Evolutionary conservation across 2,797 vertebrate species (phyloP).

Genomic region (Aplochiton taeniatus): DNA sequence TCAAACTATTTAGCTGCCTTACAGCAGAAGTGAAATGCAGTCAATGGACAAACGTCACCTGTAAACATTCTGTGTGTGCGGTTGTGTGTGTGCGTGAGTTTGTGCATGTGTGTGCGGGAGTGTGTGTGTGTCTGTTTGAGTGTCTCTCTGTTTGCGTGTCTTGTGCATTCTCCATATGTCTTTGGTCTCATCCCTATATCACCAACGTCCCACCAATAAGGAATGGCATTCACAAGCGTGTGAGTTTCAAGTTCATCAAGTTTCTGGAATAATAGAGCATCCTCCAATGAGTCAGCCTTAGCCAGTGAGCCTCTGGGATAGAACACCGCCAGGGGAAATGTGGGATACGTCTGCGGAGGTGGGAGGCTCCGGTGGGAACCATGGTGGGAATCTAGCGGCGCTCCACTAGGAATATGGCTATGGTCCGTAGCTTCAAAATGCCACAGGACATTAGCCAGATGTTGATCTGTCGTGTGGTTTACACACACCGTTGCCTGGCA

Average conservation of each 20-base stretch:
- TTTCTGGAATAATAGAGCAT: slow-evolving; percentile 11
- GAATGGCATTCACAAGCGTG: too few species aligned
- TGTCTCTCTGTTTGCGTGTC: too few species aligned
- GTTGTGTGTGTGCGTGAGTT: not conserved
- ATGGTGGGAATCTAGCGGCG: slow-evolving; percentile 39
- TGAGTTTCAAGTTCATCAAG: too few species aligned
- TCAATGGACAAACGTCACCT: too few species aligned
- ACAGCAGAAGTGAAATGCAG: too few species aligned
- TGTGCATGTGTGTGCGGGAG: not conserved
- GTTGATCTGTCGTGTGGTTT: slow-evolving; percentile 49
- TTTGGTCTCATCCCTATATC: too few species aligned
- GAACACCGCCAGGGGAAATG: slow-evolving; percentile 12
- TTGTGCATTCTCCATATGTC: too few species aligned
- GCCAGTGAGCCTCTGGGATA: slow-evolving; percentile 7
- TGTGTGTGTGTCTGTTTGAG: not conserved
- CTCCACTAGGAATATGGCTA: slow-evolving; percentile 39
- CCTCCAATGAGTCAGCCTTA: slow-evolving; percentile 22
- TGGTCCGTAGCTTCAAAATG: slow-evolving; percentile 5
- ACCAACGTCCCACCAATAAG: too few species aligned
- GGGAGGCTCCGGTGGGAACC: slow-evolving; percentile 61
- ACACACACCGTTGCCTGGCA: not conserved
- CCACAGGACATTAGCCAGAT: slow-evolving; percentile 55
- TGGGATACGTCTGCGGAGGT: slow-evolving; percentile 21
- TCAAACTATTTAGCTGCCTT: too few species aligned
- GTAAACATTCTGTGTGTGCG: not conserved